Conservation (phyloP, 2,113 vertebrate genomes). For the Colius striatus region DNA sequence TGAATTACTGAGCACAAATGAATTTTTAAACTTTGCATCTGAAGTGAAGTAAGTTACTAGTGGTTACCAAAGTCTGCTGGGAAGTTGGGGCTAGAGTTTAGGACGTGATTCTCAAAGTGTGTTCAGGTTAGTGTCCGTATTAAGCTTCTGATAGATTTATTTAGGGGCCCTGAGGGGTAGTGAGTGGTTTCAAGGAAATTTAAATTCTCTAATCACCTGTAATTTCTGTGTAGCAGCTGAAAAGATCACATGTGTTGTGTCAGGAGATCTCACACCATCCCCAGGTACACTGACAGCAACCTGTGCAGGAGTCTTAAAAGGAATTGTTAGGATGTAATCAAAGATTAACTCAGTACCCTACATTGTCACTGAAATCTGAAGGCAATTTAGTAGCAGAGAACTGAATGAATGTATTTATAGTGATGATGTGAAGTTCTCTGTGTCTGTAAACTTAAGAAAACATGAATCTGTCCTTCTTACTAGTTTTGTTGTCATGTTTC, state of each 20-base stretch:
- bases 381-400: neutral
- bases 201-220: neutral
- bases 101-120: neutral
- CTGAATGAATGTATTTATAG: neutral
- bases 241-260: neutral
- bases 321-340: neutral
- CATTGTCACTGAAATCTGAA: neutral
- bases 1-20: neutral
- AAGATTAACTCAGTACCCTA: neutral
- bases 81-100: neutral
- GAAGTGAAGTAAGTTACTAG: neutral
- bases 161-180: neutral
- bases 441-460: neutral
- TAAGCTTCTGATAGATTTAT: neutral
- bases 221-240: neutral
- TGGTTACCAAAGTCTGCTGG: neutral
- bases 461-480: neutral
- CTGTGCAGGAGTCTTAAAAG: neutral
- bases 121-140: neutral
- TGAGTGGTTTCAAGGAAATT: neutral
- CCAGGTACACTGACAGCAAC: neutral
- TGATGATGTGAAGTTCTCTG: neutral
- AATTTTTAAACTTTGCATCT: neutral
- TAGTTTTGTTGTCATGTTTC: neutral
- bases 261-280: no score